phyloP scores from a whole-genome alignment of 92 coral and sea anemone genomes.

The Heteractis magnifica region DNA sequence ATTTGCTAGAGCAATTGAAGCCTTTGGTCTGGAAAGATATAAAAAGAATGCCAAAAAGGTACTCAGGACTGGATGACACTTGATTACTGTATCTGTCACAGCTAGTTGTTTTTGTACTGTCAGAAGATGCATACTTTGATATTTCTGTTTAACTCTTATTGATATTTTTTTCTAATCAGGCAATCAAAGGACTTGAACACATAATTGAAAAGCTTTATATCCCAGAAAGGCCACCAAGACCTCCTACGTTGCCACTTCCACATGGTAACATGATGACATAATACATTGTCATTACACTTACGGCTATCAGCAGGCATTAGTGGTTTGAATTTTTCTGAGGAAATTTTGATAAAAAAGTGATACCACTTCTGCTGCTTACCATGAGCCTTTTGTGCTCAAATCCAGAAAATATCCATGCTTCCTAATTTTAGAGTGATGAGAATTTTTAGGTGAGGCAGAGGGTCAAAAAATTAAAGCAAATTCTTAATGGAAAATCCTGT shows the following conservation, averaged over 20 bases:
- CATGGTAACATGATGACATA: background rate
- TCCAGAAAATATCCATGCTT: background rate
- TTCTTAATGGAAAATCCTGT: no score
- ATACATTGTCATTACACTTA: background rate
- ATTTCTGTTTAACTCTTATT: no score
- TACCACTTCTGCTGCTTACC: background rate
- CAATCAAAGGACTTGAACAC: constrained; percentile 73
- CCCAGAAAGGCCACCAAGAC: constrained; percentile 58
- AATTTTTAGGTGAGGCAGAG: background rate
- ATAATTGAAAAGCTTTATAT: constrained; percentile 74
- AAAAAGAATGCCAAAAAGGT: constrained; percentile 84
- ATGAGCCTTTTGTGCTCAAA: background rate
- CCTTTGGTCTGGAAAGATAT: constrained; percentile 94
- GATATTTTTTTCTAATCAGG: constrained; percentile 39
- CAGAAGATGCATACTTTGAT: background rate
- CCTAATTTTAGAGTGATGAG: background rate
- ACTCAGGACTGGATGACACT: background rate
- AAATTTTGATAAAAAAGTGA: background rate
- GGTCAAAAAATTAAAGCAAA: background rate
- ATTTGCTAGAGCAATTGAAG: constrained; percentile 87
- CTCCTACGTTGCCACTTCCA: background rate
- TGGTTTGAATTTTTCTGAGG: background rate
- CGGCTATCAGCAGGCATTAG: background rate
- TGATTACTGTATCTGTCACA: background rate
- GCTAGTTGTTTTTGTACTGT: no score